Evolutionary conservation across 2,888 invertebrate species (phyloP).

Genomic region (Drosophila aldrichi): DNA sequence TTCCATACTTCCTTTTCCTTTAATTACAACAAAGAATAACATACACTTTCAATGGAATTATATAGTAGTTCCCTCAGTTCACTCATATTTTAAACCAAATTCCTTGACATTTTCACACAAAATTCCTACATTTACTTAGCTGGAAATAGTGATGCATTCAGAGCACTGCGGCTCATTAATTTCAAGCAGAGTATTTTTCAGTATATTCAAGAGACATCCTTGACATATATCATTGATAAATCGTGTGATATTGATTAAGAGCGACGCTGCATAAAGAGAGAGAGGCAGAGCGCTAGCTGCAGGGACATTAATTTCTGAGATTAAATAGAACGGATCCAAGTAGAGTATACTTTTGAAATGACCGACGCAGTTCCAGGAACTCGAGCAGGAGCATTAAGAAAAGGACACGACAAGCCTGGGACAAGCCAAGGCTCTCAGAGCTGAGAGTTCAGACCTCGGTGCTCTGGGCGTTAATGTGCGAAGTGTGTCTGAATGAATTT

Average conservation of each 20-base stretch:
- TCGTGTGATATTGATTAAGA: constrained; percentile 63
- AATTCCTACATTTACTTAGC: constrained; percentile 4
- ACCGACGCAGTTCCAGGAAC: constrained; percentile 76
- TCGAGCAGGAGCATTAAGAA: constrained; percentile 29
- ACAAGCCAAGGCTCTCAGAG: constrained; percentile 15
- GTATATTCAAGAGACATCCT: constrained; percentile 7
- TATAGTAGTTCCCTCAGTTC: background rate
- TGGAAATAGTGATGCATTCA: constrained; percentile 28
- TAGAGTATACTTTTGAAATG: constrained; percentile 70
- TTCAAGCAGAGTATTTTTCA: constrained; percentile 18
- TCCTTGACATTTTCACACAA: background rate
- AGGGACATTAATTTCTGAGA: constrained; percentile 61
- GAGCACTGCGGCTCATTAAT: constrained; percentile 40
- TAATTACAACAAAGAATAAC: too few relatives aligned
- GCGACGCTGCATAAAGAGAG: constrained; percentile 11
- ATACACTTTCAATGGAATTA: too few relatives aligned
- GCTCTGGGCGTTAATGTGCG: constrained; percentile 77
- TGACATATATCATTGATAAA: constrained; percentile 59
- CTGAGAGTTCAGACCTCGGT: constrained; percentile 27
- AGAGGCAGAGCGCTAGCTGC: constrained; percentile 4
- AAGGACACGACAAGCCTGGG: constrained; percentile 52
- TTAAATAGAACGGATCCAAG: constrained; percentile 45
- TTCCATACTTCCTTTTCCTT: too few relatives aligned
- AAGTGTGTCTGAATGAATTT: constrained; percentile 80
- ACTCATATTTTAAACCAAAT: background rate